Conservation (phyloP, 2,113 vertebrate genomes). For the Acanthochromis polyacanthus region DNA sequence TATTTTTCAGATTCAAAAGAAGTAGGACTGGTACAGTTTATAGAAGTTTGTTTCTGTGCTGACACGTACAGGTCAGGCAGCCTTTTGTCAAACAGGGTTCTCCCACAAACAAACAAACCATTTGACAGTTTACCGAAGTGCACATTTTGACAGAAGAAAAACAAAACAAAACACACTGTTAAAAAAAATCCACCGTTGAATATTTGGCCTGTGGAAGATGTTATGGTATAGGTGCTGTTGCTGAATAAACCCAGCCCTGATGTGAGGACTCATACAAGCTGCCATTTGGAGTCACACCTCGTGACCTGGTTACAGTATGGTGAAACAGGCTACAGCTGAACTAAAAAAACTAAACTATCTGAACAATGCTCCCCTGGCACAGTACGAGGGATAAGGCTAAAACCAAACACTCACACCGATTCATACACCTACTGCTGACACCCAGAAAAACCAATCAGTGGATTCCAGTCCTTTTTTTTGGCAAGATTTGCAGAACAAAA, state of each 20-base stretch:
- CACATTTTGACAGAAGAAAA: slow-evolving; percentile 10
- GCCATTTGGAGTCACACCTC: slow-evolving; percentile 67
- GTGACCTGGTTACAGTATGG: slow-evolving; percentile 65
- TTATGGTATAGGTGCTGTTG: slow-evolving; percentile 37
- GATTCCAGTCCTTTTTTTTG: slow-evolving; percentile 63
- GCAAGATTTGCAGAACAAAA: slow-evolving; percentile 52
- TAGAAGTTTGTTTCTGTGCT: slow-evolving; percentile 48
- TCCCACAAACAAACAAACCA: slow-evolving; percentile 24
- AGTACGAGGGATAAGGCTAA: slow-evolving; percentile 66
- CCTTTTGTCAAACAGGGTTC: slow-evolving; percentile 42
- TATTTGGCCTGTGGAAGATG: slow-evolving; percentile 57
- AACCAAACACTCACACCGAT: slow-evolving; percentile 36
- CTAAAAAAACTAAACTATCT: slow-evolving; percentile 12
- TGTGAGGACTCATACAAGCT: slow-evolving; percentile 70
- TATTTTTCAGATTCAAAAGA: slow-evolving; percentile 36
- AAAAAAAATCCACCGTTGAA: slow-evolving; percentile 26
- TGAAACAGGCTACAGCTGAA: slow-evolving; percentile 54
- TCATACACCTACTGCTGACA: slow-evolving; percentile 27
- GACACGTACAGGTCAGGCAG: slow-evolving; percentile 59
- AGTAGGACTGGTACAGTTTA: slow-evolving; percentile 36
- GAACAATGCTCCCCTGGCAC: slow-evolving; percentile 51
- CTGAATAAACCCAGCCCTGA: slow-evolving; percentile 43
- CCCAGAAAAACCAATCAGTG: background rate
- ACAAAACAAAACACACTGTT: background rate
- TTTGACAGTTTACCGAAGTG: slow-evolving; percentile 32